Conservation (phyloP, 2,797 vertebrate species). For the Manis crassicaudata region DNA sequence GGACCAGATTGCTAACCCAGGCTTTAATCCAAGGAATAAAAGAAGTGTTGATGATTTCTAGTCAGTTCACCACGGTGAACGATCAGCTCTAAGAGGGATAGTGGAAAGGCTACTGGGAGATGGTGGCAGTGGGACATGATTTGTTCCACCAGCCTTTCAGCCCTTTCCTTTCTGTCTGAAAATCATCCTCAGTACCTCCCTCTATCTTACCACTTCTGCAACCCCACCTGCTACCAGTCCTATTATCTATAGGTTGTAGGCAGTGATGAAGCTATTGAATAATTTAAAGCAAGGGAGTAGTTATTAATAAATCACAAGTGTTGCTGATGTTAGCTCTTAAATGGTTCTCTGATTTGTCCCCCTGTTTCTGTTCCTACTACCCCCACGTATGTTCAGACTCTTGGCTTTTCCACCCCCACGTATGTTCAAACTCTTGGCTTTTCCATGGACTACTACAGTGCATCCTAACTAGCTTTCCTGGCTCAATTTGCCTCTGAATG, state of each 20-base stretch:
- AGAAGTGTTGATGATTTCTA: neutral
- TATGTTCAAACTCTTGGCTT: neutral
- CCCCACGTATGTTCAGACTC: neutral
- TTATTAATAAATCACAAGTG: constrained; percentile 9
- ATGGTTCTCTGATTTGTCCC: neutral
- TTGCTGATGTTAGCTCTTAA: constrained; percentile 33
- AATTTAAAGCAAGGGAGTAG: constrained; percentile 31
- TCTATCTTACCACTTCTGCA: neutral
- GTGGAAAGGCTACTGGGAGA: neutral
- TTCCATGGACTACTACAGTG: neutral
- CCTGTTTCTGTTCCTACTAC: neutral
- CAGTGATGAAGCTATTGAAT: neutral
- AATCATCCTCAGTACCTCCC: neutral
- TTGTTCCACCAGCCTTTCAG: neutral
- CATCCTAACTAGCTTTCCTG: neutral
- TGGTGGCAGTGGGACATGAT: neutral
- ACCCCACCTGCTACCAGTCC: neutral
- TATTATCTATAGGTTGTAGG: neutral
- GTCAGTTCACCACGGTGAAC: neutral
- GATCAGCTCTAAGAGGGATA: neutral
- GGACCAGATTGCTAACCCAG: neutral
- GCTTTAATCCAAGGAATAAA: neutral
- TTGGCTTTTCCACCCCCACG: neutral
- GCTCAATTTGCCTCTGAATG: neutral
- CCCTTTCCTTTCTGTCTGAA: constrained; percentile 31